Base-by-base conservation (phyloP, 2,888 invertebrate species). In the Lacanobia wlatinum region DNA sequence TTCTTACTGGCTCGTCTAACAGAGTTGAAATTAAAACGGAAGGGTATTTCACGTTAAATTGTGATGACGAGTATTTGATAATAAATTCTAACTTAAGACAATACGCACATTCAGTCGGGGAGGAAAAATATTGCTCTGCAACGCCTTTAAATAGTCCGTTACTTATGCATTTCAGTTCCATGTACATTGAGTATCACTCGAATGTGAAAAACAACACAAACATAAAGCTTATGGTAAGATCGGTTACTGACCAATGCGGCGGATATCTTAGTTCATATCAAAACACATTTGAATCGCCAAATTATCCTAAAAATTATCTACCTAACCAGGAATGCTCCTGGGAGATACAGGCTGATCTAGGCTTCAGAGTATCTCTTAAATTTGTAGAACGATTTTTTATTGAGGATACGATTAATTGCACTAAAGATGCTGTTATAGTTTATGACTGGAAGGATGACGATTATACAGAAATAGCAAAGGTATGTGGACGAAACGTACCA, bases 301-400 rank as follows among this genome's bases (percentile, higher is more conserved):
- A 97, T 84, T 98, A 96, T 91, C 97, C 97, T 0, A 93, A 94
- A 80, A 90, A 89, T 60, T 99, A 99, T 91, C 96, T 96, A n/a
- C 96, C 97, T 76, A 98, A 98, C 90, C 95, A 97, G 61, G 98
- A 98, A 92, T 98, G 98, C 87, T 93, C 96, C 9, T 99, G 98
- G 98, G 97, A 97, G 84, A 97, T 99, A 68, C 91, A 93, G 50
- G 96, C 97, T 0, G 94, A 96, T 0, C 83, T 94, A 48, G 98
- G 98, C 0, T 97, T 97, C 85, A 97, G 97, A 87, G 94, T 98
- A 55, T 97, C 97, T 5, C 92, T 98, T 7, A 83, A 93, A 6
- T 98, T 99, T 90, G 87, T 96, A 0, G 97, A 97, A 1, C 95
- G 98, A 73, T 98, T 98, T 91, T 97, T 97, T 84, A 92, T 99